A percentile compares a stretch with the other conserved stretches of the same genome.
These are phyloP conservation scores for Myocastor coypus DNA, from an alignment of 2,113 vertebrate species.

Conservation along the genomic window DNA sequence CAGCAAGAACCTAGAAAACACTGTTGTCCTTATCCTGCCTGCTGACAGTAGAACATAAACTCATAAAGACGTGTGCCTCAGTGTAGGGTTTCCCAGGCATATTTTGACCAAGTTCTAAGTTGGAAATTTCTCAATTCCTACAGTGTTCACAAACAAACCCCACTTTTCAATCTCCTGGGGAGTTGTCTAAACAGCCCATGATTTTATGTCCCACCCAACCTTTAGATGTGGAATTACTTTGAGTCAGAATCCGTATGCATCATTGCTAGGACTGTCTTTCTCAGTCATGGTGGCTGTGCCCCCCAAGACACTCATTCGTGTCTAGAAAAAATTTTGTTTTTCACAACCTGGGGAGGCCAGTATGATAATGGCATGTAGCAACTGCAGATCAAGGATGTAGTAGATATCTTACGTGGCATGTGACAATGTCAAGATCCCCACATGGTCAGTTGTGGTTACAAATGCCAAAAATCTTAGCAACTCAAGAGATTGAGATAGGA, in stretches of 20 bases:
- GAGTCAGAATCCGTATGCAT: not conserved
- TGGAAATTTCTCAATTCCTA: not conserved
- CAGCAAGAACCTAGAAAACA: not conserved
- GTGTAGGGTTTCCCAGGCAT: not conserved
- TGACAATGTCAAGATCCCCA: not conserved
- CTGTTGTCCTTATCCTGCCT: not conserved
- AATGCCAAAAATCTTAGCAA: not conserved
- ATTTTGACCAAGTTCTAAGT: not conserved
- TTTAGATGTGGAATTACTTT: not conserved
- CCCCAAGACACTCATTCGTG: not conserved
- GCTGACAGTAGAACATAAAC: not conserved
- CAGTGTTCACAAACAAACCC: not conserved
- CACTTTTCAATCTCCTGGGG: not conserved
- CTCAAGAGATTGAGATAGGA: not conserved
- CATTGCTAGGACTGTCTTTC: not conserved
- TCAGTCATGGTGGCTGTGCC: not conserved
- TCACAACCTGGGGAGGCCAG: not conserved
- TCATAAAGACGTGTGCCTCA: not conserved
- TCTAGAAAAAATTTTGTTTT: not conserved
- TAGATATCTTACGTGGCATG: no score
- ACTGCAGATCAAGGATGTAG: not conserved
- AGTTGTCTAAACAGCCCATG: not conserved
- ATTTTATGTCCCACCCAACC: not conserved
- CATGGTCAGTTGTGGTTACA: not conserved
- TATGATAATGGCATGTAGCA: accelerated